Evolutionary conservation across 2,888 invertebrate genomes (phyloP), one percentile per base, ranked within the genome.

Genomic region (Diplazon laetatorius): DNA sequence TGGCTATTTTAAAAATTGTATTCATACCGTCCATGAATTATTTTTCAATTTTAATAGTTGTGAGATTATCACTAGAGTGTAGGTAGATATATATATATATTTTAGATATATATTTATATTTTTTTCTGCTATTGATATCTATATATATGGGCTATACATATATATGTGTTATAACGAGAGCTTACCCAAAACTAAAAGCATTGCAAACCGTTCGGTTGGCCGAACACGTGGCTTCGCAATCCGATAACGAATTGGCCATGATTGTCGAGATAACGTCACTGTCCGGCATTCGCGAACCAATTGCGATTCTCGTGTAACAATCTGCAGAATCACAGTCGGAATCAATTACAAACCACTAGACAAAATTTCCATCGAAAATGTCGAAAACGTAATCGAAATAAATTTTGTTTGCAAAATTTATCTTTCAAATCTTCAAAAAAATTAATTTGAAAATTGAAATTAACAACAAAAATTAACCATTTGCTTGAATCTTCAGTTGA

Each of bases 151-250:
- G n/a, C n/a, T n/a, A n/a, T 14, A 46, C 16, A 12, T 12, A 2
- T n/a, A 3, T n/a, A 10, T 4, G 69, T 42, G 5, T 14, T 8
- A 30, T 50, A 20, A 52, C 6, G 14, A 52, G 5, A n/a, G 30
- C 91, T 89, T 90, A 93, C 93, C 93, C 93, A 82, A 92, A 93
- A 86, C 92, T 92, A 82, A 93, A 92, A 1, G 92, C 89, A 80
- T 90, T 90, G 85, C 93, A 93, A 73, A 86, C 83, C 37, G 89
- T 90, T 76, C 90, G 89, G 74, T 92, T 91, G 68, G 87, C 85
- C 4, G 92, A 91, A 80, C 93, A 93, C 44, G 90, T 90, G 80
- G 90, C 88, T 82, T 93, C 92, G 82, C 93, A 93, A 78, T 92
- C 92, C 9, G 87, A 84, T 55, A 92, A 89, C 50, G 91, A 91